Base-by-base conservation (phyloP, 1,140 invertebrate species). In the Plectus sambesii region DNA sequence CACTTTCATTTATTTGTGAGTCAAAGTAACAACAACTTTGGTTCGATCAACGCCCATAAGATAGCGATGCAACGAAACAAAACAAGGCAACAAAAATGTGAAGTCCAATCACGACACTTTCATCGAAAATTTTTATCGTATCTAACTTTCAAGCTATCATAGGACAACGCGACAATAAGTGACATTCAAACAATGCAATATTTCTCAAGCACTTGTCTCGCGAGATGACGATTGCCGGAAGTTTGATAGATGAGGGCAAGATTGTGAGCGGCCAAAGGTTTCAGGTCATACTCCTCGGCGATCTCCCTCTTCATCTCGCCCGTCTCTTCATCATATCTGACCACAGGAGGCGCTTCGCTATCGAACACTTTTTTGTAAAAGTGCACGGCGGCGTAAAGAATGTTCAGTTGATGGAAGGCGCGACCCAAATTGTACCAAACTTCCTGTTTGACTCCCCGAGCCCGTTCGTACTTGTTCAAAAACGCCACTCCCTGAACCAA, bases 131-230 rank as follows among this genome's bases (percentile, higher is more conserved):
- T n/a, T n/a, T n/a, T n/a, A n/a, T n/a, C n/a, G n/a, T n/a, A n/a
- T n/a, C n/a, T n/a, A n/a, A n/a, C n/a, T n/a, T n/a, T n/a, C n/a
- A n/a, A n/a, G n/a, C n/a, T n/a, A n/a, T n/a, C n/a, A n/a, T n/a
- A n/a, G n/a, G n/a, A n/a, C n/a, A n/a, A n/a, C n/a, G n/a, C n/a
- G n/a, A n/a, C n/a, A n/a, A n/a, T n/a, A n/a, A n/a, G n/a, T n/a
- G n/a, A n/a, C n/a, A n/a, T n/a, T 69, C 53, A 73, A 33, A 74
- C 62, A 26, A 70, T 63, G 42, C 69, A 63, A 60, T 72, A 73
- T 47, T 67, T 61, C 35, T 73, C 63, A 17, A 69, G 51, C 20
- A 71, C 50, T 5, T 62, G 41, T 15, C 62, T 44, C 15, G 73
- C 73, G 20, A 69, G 51, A 5, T 65, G 59, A 9, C 54, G 22